Base-by-base conservation (phyloP, 2,113 vertebrate species). In the Elaphurus davidianus region DNA sequence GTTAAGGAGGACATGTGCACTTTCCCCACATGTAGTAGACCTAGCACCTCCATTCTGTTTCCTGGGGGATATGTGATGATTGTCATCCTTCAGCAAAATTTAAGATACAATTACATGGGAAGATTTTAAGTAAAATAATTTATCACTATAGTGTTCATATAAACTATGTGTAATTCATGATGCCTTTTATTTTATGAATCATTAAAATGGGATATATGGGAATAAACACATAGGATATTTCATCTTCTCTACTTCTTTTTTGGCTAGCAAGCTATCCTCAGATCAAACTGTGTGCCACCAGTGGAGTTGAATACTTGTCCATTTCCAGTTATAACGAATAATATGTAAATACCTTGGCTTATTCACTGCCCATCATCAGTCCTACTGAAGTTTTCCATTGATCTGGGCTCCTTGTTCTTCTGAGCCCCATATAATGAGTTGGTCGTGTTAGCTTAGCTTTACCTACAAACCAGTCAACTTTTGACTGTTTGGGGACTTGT, bases 61-160 rank as follows among this genome's bases (percentile, higher is more conserved):
- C 3, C 40, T 81, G 27, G 43, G 5, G 17, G 6, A 10, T 7
- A 5, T 1, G 1, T 62, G 47, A 45, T 45, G 5, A 8, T 4
- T 0, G 27, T 19, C 1, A 7, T 76, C 30, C 52, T 76, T 71
- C 28, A n/a, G 4, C 19, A 82, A 89, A 81, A 25, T 6, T 50
- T n/a, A 27, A 45, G 28, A n/a, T 28, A 50, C 16, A 78, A 87
- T 78, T 55, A 10, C 12, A 13, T 23, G n/a, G 52, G 50, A 19
- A 89, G 82, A 16, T 2, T 36, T 30, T 45, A 36, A 28, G 25
- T 74, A 64, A 47, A 90, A 83, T 55, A n/a, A 76, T 54, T 5
- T 67, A 16, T 76, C 57, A 13, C 10, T 64, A 28, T 10, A 71
- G 21, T 36, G 2, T 76, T 94, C 43, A 78, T 25, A 79, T 27